Percentiles rank a stretch among this genome's conserved stretches.
These are phyloP conservation scores for Cataglyphis rosenhaueri DNA, from an alignment of 2,888 invertebrate genomes.

Conservation along the genomic window DNA sequence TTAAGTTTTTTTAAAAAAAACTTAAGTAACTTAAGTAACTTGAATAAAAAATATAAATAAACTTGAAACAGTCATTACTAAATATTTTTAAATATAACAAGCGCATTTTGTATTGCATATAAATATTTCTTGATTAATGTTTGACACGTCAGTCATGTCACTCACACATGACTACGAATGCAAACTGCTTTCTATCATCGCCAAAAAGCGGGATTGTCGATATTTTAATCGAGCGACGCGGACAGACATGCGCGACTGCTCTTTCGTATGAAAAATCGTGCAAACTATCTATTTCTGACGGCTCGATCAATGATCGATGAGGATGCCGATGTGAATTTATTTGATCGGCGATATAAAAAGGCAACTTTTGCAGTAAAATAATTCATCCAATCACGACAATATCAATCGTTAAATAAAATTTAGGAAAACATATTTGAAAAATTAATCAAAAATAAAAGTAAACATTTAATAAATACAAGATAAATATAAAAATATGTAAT, in stretches of 20 bases:
- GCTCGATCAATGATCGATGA: slow-evolving; percentile 38
- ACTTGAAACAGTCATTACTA: background rate
- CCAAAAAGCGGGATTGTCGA: slow-evolving; percentile 22
- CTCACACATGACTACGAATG: background rate
- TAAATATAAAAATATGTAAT: background rate
- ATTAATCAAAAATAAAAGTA: background rate
- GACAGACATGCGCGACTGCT: background rate
- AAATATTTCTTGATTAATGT: background rate
- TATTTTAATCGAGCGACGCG: slow-evolving; percentile 32
- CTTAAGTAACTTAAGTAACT: background rate
- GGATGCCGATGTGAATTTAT: slow-evolving; percentile 27
- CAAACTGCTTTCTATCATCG: slow-evolving; percentile 29
- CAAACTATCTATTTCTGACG: slow-evolving; percentile 38
- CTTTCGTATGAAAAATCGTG: slow-evolving; percentile 34
- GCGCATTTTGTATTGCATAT: background rate
- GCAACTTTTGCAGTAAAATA: slow-evolving; percentile 3
- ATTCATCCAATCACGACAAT: background rate
- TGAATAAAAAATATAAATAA: background rate
- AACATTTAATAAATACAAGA: background rate
- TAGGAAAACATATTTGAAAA: background rate
- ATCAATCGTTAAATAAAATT: background rate
- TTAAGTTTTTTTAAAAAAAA: background rate
- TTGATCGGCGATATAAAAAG: slow-evolving; percentile 4
- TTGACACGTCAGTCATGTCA: slow-evolving; percentile 2
- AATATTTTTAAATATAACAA: background rate